Evolutionary conservation across 2,888 invertebrate species (phyloP).

Genomic region (Sussaba pulchella): DNA sequence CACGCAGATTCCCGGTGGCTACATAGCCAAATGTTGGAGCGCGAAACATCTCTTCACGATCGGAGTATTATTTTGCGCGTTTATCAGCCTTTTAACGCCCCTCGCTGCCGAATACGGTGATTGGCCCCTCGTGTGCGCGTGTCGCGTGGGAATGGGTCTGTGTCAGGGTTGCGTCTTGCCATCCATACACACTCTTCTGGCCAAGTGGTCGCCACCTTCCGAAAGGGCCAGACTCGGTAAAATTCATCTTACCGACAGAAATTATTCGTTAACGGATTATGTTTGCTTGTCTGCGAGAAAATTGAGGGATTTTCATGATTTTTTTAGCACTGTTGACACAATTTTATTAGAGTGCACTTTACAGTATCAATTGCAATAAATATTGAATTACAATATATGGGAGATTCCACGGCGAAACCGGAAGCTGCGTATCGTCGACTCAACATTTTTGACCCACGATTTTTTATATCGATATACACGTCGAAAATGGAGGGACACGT

Average conservation of each 20-base stretch:
- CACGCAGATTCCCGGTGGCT: slow-evolving; percentile 90
- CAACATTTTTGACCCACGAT: too few species aligned
- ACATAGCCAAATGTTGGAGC: slow-evolving; percentile 86
- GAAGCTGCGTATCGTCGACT: too few species aligned
- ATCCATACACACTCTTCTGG: slow-evolving; percentile 89
- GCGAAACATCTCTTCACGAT: slow-evolving; percentile 85
- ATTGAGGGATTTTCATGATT: too few species aligned
- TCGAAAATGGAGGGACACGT: too few species aligned
- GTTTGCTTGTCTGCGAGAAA: too few species aligned
- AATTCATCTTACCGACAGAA: slow-evolving; percentile 9
- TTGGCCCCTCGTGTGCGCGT: slow-evolving; percentile 87
- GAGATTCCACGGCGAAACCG: too few species aligned
- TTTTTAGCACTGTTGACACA: too few species aligned
- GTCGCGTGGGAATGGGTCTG: slow-evolving; percentile 91
- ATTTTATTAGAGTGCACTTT: too few species aligned
- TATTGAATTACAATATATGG: too few species aligned
- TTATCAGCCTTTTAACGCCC: slow-evolving; percentile 85
- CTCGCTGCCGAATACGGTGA: slow-evolving; percentile 85
- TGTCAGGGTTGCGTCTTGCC: slow-evolving; percentile 91
- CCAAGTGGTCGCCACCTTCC: slow-evolving; percentile 90
- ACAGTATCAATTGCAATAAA: too few species aligned
- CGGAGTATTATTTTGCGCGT: slow-evolving; percentile 83
- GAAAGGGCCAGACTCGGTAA: slow-evolving; percentile 86
- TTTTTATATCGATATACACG: too few species aligned
- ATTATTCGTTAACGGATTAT: too few species aligned